Conservation (phyloP, 2,797 vertebrate genomes). For the Hypotaenidia philippensis region DNA sequence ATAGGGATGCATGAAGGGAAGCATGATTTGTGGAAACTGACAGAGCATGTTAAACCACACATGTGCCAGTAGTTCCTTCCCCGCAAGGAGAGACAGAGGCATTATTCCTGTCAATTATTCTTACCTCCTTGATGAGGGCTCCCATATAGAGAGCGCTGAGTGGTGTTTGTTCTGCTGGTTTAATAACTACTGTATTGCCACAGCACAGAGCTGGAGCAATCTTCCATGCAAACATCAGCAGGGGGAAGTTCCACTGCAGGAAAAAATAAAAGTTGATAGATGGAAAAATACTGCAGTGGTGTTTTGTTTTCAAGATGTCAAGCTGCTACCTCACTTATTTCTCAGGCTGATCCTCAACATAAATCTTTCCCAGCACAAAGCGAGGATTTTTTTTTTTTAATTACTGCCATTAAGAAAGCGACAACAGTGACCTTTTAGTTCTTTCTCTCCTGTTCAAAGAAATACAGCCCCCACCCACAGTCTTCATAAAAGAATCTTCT, state of each 20-base stretch:
- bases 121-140: constrained; percentile 95
- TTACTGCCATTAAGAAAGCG: constrained; percentile 55
- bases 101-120: not conserved
- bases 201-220: constrained; percentile 95
- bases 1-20: constrained; percentile 83
- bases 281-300: constrained; percentile 54
- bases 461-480: not conserved
- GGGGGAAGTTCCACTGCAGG: constrained; percentile 98
- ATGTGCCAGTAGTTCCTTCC: not conserved
- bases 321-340: constrained; percentile 73
- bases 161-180: constrained; percentile 98
- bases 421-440: constrained; percentile 32
- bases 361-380: constrained; percentile 70
- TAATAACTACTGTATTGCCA: constrained; percentile 96
- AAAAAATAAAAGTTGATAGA: constrained; percentile 66
- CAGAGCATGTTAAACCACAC: not conserved
- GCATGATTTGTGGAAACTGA: constrained; percentile 78
- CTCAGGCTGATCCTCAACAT: constrained; percentile 64
- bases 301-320: constrained; percentile 75
- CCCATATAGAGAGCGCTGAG: constrained; percentile 96
- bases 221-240: constrained; percentile 99
- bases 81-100: not conserved
- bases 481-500: not conserved
- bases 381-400: constrained; percentile 48
- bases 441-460: constrained; percentile 36